Percentiles rank a stretch among this genome's conserved stretches.
Evolutionary conservation across 2,113 vertebrate species (phyloP).

Genomic region (Coracopsis vasa): DNA sequence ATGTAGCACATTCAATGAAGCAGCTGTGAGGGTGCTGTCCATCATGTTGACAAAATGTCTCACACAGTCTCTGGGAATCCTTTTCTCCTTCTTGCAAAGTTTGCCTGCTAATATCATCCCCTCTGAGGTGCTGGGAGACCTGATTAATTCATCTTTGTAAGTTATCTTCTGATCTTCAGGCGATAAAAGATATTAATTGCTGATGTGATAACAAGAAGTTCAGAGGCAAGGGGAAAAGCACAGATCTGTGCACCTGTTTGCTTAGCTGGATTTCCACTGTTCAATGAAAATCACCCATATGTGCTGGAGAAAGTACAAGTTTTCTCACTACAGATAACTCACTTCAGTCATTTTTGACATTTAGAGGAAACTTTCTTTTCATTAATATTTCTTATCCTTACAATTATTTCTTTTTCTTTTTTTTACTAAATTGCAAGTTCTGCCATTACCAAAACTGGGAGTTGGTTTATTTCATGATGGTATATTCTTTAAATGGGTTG

Average conservation of each 20-base stretch:
- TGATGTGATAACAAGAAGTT: background rate
- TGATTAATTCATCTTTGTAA: conserved; percentile 13
- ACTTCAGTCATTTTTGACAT: background rate
- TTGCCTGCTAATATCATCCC: background rate
- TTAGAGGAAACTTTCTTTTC: background rate
- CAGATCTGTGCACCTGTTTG: background rate
- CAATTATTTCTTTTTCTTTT: background rate
- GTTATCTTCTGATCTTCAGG: background rate
- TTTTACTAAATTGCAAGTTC: background rate
- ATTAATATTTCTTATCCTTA: background rate
- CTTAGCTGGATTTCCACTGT: background rate
- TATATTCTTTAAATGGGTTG: background rate
- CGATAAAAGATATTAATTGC: background rate
- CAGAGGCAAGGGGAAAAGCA: background rate
- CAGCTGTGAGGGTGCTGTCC: background rate
- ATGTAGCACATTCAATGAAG: accelerated
- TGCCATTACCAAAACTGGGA: background rate
- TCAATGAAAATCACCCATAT: background rate
- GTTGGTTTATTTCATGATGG: background rate
- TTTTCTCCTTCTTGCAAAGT: background rate
- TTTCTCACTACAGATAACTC: background rate
- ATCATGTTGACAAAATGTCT: background rate
- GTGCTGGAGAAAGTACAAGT: background rate
- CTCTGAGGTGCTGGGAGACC: background rate
- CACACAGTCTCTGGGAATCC: background rate